Evolutionary conservation across 2,797 vertebrate genomes (phyloP), one percentile per base, ranked within the genome.

Genomic region (Paedocypris micromegethes): DNA sequence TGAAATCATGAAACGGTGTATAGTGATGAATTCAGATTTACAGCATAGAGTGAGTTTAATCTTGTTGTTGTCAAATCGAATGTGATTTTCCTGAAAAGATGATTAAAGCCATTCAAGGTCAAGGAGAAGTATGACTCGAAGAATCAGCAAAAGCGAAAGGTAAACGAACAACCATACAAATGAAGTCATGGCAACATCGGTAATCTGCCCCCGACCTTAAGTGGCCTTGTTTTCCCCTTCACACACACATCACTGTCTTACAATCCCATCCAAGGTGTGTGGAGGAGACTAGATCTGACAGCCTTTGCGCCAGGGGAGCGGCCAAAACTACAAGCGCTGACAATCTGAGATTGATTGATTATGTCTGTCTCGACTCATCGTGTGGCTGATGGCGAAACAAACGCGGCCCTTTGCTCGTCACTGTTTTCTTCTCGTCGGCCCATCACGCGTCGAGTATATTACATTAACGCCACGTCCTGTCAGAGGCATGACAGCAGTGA

Each of bases 281-380:
- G 58, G 68, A 75, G 66, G 43, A 74, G 48, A 77, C 23, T 3
- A 77, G 66, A 74, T 63, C 60, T 76, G 77, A 79, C 77, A 79
- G 53, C 46, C 41, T 39, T 50, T 67, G 66, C 69, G 63, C 65
- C 45, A 58, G 60, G 63, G 71, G 73, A 76, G 66, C 63, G 56
- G 64, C 62, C 67, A 68, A 72, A 77, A 77, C 72, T 76, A 74
- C 73, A 70, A 74, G 61, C 42, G 3, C 61, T 77, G 79, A 75
- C 79, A 77, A 66, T 62, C 59, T 64, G 51, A 68, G 46, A 70
- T 77, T 77, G 79, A 80, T 79, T 77, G 73, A 81, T 79, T 63
- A 62, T 70, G 72, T 79, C 72, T 76, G 70, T 64, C 51, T 75
- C 76, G 61, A 61, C 73, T 72, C 50, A 71, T 65, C 69, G 57